These are phyloP conservation scores for Malacoraja senta DNA, from an alignment of 2,797 vertebrate species.

Conservation along the genomic window DNA sequence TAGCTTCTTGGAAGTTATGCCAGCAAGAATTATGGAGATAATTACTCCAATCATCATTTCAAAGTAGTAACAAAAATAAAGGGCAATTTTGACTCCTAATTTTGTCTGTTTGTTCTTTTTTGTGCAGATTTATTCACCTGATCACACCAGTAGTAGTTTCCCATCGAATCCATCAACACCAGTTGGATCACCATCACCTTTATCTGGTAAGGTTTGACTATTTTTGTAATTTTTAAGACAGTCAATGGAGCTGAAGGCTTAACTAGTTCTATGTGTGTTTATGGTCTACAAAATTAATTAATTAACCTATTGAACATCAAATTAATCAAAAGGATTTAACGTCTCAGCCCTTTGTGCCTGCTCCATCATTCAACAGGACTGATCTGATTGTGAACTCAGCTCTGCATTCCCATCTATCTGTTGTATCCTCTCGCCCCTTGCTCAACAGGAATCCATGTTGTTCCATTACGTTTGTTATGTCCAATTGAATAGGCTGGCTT, in stretches of 20 bases:
- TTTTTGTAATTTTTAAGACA: not conserved
- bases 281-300: not conserved
- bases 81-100: constrained; percentile 45
- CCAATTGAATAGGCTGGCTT: too few relatives aligned
- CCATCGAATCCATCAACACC: constrained; percentile 97
- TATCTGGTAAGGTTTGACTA: constrained; percentile 67
- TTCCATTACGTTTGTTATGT: too few relatives aligned
- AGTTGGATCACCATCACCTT: constrained; percentile 89
- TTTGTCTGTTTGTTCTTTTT: constrained; percentile 45
- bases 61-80: constrained; percentile 47
- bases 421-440: too few relatives aligned
- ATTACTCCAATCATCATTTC: constrained; percentile 51
- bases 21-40: constrained; percentile 51
- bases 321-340: too few relatives aligned
- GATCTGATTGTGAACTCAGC: too few relatives aligned
- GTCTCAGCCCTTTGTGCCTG: too few relatives aligned
- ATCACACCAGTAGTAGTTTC: constrained; percentile 98
- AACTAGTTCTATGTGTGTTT: not conserved
- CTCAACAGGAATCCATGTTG: too few relatives aligned
- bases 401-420: too few relatives aligned
- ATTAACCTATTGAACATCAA: not conserved
- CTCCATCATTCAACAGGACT: too few relatives aligned
- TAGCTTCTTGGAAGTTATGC: constrained; percentile 48
- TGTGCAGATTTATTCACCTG: constrained; percentile 94
- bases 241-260: not conserved